Evolutionary conservation across 2,797 vertebrate genomes (phyloP), one percentile per base, ranked within the genome.

Genomic region (Eutrigla gurnardus): DNA sequence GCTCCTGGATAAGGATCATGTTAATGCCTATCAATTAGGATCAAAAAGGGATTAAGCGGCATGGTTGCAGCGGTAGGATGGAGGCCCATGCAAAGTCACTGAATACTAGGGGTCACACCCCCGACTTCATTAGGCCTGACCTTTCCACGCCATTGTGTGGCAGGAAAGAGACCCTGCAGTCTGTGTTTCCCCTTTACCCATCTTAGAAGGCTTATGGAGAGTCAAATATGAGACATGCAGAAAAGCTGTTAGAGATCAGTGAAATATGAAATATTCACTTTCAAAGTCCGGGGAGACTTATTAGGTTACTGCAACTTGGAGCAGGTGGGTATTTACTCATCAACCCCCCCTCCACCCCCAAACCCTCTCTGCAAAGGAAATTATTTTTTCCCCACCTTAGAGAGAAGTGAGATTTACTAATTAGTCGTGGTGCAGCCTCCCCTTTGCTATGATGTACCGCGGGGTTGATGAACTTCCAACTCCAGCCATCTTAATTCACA

Each of bases 71-170:
- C 76, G 46, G 86, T 90, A 82, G 86, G 88, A 90, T 62, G 83
- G 87, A 79, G 89, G 86, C 93, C 17, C 15, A 83, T 87, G 91
- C 91, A 93, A 93, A 93, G 91, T 95, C 91, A 91, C 91, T 94
- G 94, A 95, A 96, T 92, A 93, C 93, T 91, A 92, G 92, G 93
- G 95, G 95, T 96, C 95, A 94, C 92, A 91, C 93, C 87, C 92
- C 93, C 89, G 90, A 93, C 93, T 94, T 92, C 69, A 87, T 96
- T 96, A 95, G 95, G 94, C 94, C 96, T 97, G 96, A 97, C 93
- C 94, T 95, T 93, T 95, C 87, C 91, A 86, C 90, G 75, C 92
- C 90, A 91, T 93, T 93, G 93, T 93, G 90, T 81, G 88, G 90
- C 83, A 90, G 89, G 77, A 90, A 78, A 87, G 88, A 89, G 86